These are phyloP conservation scores for Battus philenor DNA, from an alignment of 1,140 invertebrate species.

Conservation along the genomic window DNA sequence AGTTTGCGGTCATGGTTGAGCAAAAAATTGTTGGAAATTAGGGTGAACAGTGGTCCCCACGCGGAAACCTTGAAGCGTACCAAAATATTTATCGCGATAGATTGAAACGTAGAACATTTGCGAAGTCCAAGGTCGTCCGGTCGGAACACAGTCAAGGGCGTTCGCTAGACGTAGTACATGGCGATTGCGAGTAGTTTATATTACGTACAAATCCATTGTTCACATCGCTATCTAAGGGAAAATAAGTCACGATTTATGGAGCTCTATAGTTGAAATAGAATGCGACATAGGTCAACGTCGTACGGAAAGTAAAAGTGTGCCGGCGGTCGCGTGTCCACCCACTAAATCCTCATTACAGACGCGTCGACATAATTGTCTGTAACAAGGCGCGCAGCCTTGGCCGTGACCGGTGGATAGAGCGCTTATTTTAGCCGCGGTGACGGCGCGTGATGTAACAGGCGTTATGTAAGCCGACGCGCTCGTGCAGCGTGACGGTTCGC, in stretches of 20 bases:
- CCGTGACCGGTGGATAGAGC: slow-evolving; percentile 66
- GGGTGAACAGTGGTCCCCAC: background rate
- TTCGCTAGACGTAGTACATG: slow-evolving; percentile 54
- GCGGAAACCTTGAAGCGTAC: slow-evolving; percentile 12
- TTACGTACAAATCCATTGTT: slow-evolving; percentile 32
- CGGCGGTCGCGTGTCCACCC: slow-evolving; percentile 60
- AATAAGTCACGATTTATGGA: too few relatives aligned
- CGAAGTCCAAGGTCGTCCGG: slow-evolving; percentile 62
- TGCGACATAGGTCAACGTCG: slow-evolving; percentile 57
- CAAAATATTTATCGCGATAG: slow-evolving; percentile 47
- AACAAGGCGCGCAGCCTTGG: slow-evolving; percentile 63
- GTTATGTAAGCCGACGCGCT: slow-evolving; percentile 53
- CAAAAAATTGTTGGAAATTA: background rate
- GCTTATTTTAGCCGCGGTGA: slow-evolving; percentile 68
- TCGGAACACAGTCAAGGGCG: slow-evolving; percentile 68
- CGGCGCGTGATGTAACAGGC: slow-evolving; percentile 60
- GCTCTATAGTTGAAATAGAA: too few relatives aligned
- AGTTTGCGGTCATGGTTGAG: too few relatives aligned
- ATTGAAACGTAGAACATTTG: slow-evolving; percentile 65
- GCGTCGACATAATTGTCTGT: slow-evolving; percentile 62
- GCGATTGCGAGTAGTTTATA: slow-evolving; percentile 31
- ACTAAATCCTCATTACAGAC: slow-evolving; percentile 69
- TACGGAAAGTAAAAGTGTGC: slow-evolving; percentile 71
- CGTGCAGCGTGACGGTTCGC: slow-evolving; percentile 46
- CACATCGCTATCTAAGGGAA: too few relatives aligned